Conservation (phyloP, 2,888 invertebrate species). For the Agapetus fuscipes region DNA sequence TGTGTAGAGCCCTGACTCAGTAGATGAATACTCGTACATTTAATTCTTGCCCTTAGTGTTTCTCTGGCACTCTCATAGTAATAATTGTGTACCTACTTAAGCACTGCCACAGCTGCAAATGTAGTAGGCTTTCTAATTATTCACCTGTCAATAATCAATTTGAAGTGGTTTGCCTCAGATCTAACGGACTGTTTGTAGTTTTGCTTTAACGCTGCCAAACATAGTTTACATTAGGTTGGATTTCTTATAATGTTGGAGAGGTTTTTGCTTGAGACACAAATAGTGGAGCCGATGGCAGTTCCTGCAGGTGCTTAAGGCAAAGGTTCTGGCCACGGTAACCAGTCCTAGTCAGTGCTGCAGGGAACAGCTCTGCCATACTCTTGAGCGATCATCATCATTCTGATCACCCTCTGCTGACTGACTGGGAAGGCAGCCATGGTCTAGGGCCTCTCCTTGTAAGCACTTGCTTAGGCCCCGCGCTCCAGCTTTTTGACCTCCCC, state of each 20-base stretch:
- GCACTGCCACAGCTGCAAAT: slow-evolving; percentile 4
- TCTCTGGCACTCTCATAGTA: slow-evolving; percentile 6
- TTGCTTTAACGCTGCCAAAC: slow-evolving; percentile 3
- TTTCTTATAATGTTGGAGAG: too few relatives aligned
- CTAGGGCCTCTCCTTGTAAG: not conserved
- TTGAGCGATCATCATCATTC: too few relatives aligned
- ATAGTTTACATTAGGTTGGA: not conserved
- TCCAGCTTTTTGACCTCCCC: slow-evolving; percentile 3
- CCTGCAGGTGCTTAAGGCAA: too few relatives aligned
- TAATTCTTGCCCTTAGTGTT: too few relatives aligned
- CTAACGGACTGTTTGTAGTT: slow-evolving; percentile 5
- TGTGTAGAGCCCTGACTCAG: too few relatives aligned
- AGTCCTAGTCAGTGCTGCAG: too few relatives aligned
- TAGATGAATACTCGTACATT: too few relatives aligned
- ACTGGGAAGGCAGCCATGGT: not conserved
- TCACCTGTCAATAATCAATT: slow-evolving; percentile 5
- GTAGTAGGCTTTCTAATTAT: slow-evolving; percentile 4
- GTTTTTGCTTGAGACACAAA: too few relatives aligned
- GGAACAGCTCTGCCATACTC: too few relatives aligned
- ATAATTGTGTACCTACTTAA: slow-evolving; percentile 1
- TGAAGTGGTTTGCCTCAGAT: slow-evolving; percentile 4
- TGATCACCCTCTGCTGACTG: slow-evolving; percentile 1
- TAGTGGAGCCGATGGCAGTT: too few relatives aligned
- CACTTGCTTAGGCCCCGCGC: too few relatives aligned
- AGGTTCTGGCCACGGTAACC: too few relatives aligned